Evolutionary conservation across 2,797 vertebrate genomes (phyloP).

Genomic region (Stomatorhinus walkeri): DNA sequence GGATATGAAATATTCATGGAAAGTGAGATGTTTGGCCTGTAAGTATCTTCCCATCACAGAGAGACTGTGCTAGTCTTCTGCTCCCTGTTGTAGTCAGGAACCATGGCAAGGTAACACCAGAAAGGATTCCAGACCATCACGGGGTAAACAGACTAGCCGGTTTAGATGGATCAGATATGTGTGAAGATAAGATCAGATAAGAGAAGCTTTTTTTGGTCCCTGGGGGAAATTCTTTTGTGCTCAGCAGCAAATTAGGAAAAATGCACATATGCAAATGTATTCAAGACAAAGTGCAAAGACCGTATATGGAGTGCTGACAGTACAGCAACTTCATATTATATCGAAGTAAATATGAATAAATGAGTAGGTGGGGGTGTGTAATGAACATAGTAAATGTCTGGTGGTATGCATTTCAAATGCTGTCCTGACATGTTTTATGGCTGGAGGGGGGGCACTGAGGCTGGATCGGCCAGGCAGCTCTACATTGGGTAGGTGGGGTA

Average conservation of each 20-base stretch:
- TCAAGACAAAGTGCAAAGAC: background rate
- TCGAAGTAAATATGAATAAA: background rate
- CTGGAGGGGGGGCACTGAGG: background rate
- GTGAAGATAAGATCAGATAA: background rate
- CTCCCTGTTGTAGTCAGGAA: background rate
- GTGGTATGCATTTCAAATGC: background rate
- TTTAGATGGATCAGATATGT: background rate
- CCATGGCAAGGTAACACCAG: background rate
- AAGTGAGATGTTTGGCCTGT: background rate
- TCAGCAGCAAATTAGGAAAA: background rate
- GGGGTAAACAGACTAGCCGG: background rate
- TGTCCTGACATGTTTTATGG: background rate
- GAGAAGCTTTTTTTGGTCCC: background rate
- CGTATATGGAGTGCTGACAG: background rate
- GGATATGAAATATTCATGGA: background rate
- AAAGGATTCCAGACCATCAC: background rate
- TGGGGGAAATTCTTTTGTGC: background rate
- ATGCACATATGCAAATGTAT: background rate
- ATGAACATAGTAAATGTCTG: background rate
- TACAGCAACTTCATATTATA: background rate
- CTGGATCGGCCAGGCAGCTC: background rate
- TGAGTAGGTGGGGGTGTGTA: background rate
- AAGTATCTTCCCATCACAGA: background rate
- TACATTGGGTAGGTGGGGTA: background rate
- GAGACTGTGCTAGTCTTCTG: background rate